phyloP scores from a whole-genome alignment of 2,113 vertebrate species.

The Aix galericulata region DNA sequence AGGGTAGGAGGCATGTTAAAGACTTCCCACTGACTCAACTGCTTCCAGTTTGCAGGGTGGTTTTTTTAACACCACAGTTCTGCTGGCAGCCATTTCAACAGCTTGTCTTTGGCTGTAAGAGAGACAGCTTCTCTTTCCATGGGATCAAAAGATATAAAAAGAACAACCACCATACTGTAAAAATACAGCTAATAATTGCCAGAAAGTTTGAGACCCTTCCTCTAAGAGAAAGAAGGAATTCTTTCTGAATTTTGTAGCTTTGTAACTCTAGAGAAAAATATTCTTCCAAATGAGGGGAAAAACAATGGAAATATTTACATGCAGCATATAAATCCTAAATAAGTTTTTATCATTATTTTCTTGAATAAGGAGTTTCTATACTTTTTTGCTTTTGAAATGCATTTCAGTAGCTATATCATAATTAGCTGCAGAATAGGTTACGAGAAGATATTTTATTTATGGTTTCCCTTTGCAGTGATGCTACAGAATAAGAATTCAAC shows the following conservation, averaged over 20 bases:
- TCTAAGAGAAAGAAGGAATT: background rate
- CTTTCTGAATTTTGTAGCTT: background rate
- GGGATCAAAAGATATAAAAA: background rate
- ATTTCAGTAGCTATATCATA: background rate
- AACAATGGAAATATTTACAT: background rate
- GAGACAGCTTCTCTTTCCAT: background rate
- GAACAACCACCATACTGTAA: background rate
- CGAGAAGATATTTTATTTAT: background rate
- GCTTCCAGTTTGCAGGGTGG: background rate
- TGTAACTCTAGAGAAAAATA: background rate
- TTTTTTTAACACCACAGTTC: background rate
- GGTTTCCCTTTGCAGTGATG: background rate
- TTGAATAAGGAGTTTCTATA: background rate
- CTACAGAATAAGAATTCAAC: background rate
- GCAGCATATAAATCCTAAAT: background rate
- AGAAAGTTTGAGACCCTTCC: background rate
- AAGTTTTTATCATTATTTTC: background rate
- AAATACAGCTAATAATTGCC: background rate
- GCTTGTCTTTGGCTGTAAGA: constrained; percentile 35
- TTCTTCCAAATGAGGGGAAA: background rate
- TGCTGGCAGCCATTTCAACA: constrained; percentile 61
- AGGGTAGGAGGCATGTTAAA: background rate
- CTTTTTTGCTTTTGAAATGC: background rate
- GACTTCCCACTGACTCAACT: background rate
- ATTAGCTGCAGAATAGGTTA: background rate